Evolutionary conservation across 2,797 vertebrate genomes (phyloP), one percentile per base, ranked within the genome.

Genomic region (Acanthurus tractus): DNA sequence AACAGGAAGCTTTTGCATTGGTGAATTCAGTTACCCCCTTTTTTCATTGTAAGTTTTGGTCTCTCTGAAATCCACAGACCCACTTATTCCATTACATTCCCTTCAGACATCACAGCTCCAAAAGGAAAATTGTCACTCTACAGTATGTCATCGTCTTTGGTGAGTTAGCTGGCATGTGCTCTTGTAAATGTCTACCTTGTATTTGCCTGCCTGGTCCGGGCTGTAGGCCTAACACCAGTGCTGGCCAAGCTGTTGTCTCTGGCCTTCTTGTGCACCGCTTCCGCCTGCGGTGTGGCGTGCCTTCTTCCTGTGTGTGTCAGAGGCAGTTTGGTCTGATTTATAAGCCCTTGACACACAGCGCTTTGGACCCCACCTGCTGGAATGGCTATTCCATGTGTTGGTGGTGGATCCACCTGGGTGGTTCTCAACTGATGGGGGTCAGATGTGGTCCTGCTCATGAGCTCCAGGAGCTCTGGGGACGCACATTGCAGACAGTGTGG

Each of bases 321-420:
- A 88, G 89, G 90, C 90, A 82, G 89, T 91, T 92, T 89, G 89
- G 87, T 72, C 91, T 95, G 90, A 95, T 95, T 95, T 95, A 95
- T 93, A 88, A 89, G 87, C 82, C 84, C 90, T 86, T 85, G 89
- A 90, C 90, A 92, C 89, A 88, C 88, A 22, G 82, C 23, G 70
- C 87, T 86, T 73, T 86, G 86, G 90, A 91, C 92, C 91, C 90
- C 91, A 89, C 91, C 92, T 74, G 81, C 85, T 83, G 81, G 81
- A 91, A 95, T 94, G 90, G 92, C 85, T 93, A 94, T 94, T 93
- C 93, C 94, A 94, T 95, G 92, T 94, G 94, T 93, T 53, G 85
- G 87, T 77, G 86, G 90, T 84, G 87, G 86, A 90, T 92, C 92
- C 90, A 94, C 93, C 91, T 94, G 93, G 94, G 94, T 94, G 94